These are phyloP conservation scores for Electrona antarctica DNA, from an alignment of 2,113 vertebrate genomes.

Conservation along the genomic window DNA sequence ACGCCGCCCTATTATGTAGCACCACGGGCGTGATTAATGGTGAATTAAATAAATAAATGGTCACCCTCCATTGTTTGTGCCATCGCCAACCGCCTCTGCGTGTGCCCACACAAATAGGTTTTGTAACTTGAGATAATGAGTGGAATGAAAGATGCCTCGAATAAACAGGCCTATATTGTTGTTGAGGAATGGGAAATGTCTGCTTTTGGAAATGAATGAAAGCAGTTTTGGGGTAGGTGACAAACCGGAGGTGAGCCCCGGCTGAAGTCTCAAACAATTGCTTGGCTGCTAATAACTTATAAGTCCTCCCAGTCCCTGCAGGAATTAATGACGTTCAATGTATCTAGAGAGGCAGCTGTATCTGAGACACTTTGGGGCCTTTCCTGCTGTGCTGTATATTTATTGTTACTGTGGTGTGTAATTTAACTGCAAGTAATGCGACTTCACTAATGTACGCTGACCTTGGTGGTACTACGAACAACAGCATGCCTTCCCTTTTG, in stretches of 20 bases:
- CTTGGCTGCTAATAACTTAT: conserved; percentile 28
- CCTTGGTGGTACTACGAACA: conserved; percentile 3
- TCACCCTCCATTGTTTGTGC: conserved; percentile 35
- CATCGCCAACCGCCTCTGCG: not conserved
- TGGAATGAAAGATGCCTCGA: conserved; percentile 42
- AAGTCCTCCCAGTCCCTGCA: conserved; percentile 32
- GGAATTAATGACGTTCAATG: conserved; percentile 15
- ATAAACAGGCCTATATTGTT: conserved; percentile 41
- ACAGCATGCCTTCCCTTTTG: not conserved
- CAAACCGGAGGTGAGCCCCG: conserved; percentile 22
- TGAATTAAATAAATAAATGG: conserved; percentile 60
- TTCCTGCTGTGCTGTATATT: not conserved
- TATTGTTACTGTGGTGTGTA: conserved; percentile 32
- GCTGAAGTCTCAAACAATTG: conserved; percentile 42
- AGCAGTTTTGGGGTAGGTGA: conserved; percentile 20
- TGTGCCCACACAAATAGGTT: conserved; percentile 13
- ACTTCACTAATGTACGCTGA: conserved; percentile 3
- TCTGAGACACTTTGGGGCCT: not conserved
- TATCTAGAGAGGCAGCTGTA: not conserved
- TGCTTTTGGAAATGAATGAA: conserved; percentile 18
- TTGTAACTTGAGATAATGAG: conserved; percentile 53
- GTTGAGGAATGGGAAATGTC: conserved; percentile 6
- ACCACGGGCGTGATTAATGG: conserved; percentile 62
- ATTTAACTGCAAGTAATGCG: conserved; percentile 5
- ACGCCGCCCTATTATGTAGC: conserved; percentile 37